phyloP scores from a whole-genome alignment of 2,888 invertebrate genomes.

The Cosmorhoe ocellata region DNA sequence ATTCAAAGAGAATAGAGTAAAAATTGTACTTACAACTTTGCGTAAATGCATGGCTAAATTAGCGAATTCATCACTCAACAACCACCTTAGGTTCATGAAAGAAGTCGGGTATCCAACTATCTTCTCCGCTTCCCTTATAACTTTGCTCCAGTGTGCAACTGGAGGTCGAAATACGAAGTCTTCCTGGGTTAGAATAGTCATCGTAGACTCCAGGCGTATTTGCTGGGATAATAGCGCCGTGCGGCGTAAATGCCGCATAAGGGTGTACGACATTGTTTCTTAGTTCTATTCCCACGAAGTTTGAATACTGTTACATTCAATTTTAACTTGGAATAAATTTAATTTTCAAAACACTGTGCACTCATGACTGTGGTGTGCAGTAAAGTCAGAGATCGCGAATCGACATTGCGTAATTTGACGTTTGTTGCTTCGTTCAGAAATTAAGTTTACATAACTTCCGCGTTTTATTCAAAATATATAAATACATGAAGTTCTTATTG shows the following conservation, averaged over 20 bases:
- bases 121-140: slow-evolving; percentile 71
- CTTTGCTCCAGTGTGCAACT: slow-evolving; percentile 70
- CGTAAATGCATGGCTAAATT: slow-evolving; percentile 78
- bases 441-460: slow-evolving; percentile 1
- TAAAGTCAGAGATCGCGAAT: too few species aligned
- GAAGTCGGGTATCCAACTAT: slow-evolving; percentile 82
- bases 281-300: slow-evolving; percentile 27
- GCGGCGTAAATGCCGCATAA: slow-evolving; percentile 68
- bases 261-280: slow-evolving; percentile 64
- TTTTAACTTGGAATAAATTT: slow-evolving; percentile 17
- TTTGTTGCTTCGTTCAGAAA: slow-evolving; percentile 50
- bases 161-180: slow-evolving; percentile 73
- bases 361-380: too few species aligned
- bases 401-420: slow-evolving; percentile 61
- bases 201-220: slow-evolving; percentile 65
- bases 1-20: background rate
- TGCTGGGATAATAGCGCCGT: slow-evolving; percentile 59
- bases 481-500: background rate
- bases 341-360: slow-evolving; percentile 44
- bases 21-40: slow-evolving; percentile 58
- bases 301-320: slow-evolving; percentile 47
- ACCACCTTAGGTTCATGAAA: slow-evolving; percentile 81
- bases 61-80: slow-evolving; percentile 84
- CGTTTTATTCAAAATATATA: background rate
- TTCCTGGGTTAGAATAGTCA: slow-evolving; percentile 71